Conservation (phyloP, 2,888 invertebrate genomes). For the Pinctada fucata region DNA sequence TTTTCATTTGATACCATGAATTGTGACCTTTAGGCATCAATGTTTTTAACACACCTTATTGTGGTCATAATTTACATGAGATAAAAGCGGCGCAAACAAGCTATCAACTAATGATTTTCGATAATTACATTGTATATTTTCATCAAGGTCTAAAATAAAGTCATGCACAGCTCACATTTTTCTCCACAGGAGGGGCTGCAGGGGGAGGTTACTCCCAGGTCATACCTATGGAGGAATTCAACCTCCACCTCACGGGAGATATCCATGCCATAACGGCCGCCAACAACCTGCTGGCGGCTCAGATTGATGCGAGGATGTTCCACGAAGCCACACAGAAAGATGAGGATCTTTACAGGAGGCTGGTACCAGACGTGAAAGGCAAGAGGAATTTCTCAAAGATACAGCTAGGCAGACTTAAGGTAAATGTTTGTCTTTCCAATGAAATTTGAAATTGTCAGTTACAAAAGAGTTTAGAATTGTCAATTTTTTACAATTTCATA, state of each 20-base stretch:
- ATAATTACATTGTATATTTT: too few species aligned
- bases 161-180: too few species aligned
- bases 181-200: slow-evolving; percentile 89
- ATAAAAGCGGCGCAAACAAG: too few species aligned
- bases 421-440: slow-evolving; percentile 35
- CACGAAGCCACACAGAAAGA: slow-evolving; percentile 96
- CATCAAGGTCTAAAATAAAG: too few species aligned
- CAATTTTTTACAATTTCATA: too few species aligned
- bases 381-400: slow-evolving; percentile 89
- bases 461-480: too few species aligned
- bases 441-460: too few species aligned
- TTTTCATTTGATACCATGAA: too few species aligned
- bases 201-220: slow-evolving; percentile 98
- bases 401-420: slow-evolving; percentile 84
- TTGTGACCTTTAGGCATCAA: too few species aligned
- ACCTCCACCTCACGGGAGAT: slow-evolving; percentile 96
- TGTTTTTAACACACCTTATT: too few species aligned
- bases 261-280: slow-evolving; percentile 99
- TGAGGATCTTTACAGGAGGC: slow-evolving; percentile 86
- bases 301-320: slow-evolving; percentile 96
- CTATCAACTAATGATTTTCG: too few species aligned
- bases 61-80: too few species aligned
- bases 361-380: slow-evolving; percentile 91
- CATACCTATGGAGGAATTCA: slow-evolving; percentile 99
- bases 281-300: slow-evolving; percentile 97